Percentiles rank a stretch among this genome's conserved stretches.
phyloP scores from a whole-genome alignment of 1,140 invertebrate species.

The Bombus sibiricus region DNA sequence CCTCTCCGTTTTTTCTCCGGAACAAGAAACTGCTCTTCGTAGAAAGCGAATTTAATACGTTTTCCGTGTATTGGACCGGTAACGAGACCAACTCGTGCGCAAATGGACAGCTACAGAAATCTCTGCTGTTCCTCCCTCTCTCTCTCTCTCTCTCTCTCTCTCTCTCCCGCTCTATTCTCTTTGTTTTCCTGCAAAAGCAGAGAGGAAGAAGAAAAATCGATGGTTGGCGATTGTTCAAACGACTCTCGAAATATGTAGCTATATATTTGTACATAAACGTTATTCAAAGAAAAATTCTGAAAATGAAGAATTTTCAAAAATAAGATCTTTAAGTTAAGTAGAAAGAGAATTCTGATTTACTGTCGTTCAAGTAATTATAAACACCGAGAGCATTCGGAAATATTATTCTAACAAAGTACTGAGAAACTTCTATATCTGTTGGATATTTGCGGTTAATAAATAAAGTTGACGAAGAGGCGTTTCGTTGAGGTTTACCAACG shows the following conservation, averaged over 20 bases:
- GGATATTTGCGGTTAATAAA: neutral
- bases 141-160: neutral
- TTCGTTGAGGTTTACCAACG: neutral
- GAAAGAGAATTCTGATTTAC: neutral
- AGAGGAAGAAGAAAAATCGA: neutral
- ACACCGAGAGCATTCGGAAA: neutral
- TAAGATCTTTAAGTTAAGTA: neutral
- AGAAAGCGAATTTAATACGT: slow-evolving; percentile 38
- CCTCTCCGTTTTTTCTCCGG: neutral
- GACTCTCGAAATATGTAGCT: no score
- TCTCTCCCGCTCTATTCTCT: neutral
- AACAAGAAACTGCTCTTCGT: slow-evolving; percentile 52
- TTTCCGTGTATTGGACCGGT: slow-evolving; percentile 28
- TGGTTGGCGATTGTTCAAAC: neutral
- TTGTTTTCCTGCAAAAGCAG: no score
- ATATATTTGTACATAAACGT: neutral
- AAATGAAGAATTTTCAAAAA: neutral
- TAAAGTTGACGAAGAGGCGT: neutral
- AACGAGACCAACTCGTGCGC: neutral
- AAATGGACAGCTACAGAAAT: neutral
- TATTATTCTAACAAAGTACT: neutral
- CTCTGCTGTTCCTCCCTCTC: neutral
- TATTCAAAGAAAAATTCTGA: neutral
- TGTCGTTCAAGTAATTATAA: neutral
- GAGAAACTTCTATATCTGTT: neutral